Evolutionary conservation across 2,113 vertebrate species (phyloP), one percentile per base, ranked within the genome.

Genomic region (Ciconia boyciana): DNA sequence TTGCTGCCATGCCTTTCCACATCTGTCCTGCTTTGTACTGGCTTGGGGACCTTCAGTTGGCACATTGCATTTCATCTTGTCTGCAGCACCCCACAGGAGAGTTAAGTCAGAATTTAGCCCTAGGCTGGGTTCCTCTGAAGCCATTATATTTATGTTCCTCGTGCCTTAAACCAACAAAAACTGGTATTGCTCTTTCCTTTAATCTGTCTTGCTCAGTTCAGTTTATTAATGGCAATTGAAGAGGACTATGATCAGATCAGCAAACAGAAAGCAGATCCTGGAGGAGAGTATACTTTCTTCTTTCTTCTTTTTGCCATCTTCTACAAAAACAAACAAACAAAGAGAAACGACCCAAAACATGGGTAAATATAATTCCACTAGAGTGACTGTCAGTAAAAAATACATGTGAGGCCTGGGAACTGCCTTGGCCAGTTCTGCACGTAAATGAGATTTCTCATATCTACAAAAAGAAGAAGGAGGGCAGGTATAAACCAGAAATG

Each of bases 31-130:
- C 69, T 76, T 80, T 87, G 43, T 92, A 61, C 54, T 95, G 89
- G 92, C 89, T 94, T 32, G 2, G 89, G 88, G 92, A 62, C 65
- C 94, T 89, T 95, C 34, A 1, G 57, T 19, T 89, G 86, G 95
- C 91, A 94, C 77, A 65, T 20, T 9, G 14, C 1, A 1, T 97
- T 97, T 97, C 91, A 87, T 96, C 94, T 94, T 68, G 65, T 95
- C 87, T 96, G 44, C 77, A 97, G 91, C 75, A 94, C 78, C 77
- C 81, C 91, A 89, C 62, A 89, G 95, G 93, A 95, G 94, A 94
- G 70, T 87, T 87, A 43, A 87, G 84, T 75, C 95, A 97, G 91
- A 94, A 76, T 91, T 94, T 94, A 94, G 94, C 95, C 93, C 70
- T 76, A 80, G 87, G 89, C 96, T 85, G 83, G 20, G 48, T 62